Base-by-base conservation (phyloP, 2,888 invertebrate species). In the Abrostola tripartita region DNA sequence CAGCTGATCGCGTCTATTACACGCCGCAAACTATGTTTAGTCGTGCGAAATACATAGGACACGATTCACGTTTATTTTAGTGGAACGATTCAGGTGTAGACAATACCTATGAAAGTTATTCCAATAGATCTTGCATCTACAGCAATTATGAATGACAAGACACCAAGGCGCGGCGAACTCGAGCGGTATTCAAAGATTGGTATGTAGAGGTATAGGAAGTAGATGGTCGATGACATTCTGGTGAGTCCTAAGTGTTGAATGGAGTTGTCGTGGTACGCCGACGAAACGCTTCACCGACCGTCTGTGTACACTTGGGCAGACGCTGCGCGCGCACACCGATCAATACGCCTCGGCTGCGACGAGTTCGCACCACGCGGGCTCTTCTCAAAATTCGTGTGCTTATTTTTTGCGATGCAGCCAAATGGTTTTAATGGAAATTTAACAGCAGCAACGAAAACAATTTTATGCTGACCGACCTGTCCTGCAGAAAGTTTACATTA, bases 321-420 rank as follows among this genome's bases (percentile, higher is more conserved):
- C 88, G 86, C 69, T 93, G 94, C 94, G 94, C 94, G 94, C 94
- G 94, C 94, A 94, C 82, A 79, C 84, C 90, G 94, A 94, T 94
- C 94, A 92, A 94, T 94, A 94, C 87, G 85, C 85, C 84, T 84
- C 87, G 88, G 85, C 88, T 87, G 90, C 88, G 90, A 86, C 88
- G 90, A 85, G 90, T 89, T 92, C 88, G 86, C 91, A 90, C 88
- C 90, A 90, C 91, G 88, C 87, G 88, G 86, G 79, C 86, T 84
- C 85, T 82, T 85, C 86, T 86, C 89, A 85, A 89, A 91, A 92
- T 91, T 92, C 86, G 87, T 88, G 87, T 82, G 87, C 89, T 87
- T 85, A 88, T 90, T 90, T 90, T 89, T 87, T 85, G 85, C 81
- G 71, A 82, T 87, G 87, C 86, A 89, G 85, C 80, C 84, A 71